These are phyloP conservation scores for Dyspetes luteomarginatus DNA, from an alignment of 2,888 invertebrate genomes.

Conservation along the genomic window DNA sequence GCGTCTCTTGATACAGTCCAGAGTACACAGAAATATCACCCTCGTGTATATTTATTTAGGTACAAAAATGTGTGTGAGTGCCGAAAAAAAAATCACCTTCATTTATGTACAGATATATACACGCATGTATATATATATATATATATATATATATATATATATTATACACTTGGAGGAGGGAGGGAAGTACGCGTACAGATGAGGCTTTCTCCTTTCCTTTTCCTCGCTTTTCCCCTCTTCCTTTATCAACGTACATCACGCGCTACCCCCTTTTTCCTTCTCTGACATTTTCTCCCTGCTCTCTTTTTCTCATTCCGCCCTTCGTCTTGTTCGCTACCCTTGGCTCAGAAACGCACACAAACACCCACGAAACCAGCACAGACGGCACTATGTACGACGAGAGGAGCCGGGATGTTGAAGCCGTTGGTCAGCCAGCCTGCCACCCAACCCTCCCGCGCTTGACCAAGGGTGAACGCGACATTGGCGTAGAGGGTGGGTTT, in stretches of 20 bases:
- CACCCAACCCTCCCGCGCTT: conserved; percentile 70
- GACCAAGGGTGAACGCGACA: conserved; percentile 75
- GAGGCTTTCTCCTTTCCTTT: conserved; percentile 26
- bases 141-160: neutral
- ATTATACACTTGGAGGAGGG: conserved; percentile 3
- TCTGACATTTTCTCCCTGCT: conserved; percentile 68
- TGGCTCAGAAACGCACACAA: conserved; percentile 38
- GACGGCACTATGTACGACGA: conserved; percentile 31
- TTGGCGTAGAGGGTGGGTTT: conserved; percentile 74
- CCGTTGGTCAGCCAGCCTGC: conserved; percentile 54
- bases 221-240: conserved; percentile 21
- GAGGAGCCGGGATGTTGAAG: conserved; percentile 60
- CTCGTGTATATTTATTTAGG: conserved; percentile 23
- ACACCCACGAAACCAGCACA: conserved; percentile 34
- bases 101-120: neutral
- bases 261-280: conserved; percentile 40
- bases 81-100: neutral
- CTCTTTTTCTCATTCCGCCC: conserved; percentile 58
- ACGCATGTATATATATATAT: neutral
- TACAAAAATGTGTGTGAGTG: neutral
- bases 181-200: conserved; percentile 8
- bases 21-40: conserved; percentile 21
- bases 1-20: neutral
- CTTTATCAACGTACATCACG: conserved; percentile 53
- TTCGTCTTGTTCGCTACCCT: conserved; percentile 57